phyloP scores from a whole-genome alignment of 2,113 vertebrate species.

The Verasper variegatus region DNA sequence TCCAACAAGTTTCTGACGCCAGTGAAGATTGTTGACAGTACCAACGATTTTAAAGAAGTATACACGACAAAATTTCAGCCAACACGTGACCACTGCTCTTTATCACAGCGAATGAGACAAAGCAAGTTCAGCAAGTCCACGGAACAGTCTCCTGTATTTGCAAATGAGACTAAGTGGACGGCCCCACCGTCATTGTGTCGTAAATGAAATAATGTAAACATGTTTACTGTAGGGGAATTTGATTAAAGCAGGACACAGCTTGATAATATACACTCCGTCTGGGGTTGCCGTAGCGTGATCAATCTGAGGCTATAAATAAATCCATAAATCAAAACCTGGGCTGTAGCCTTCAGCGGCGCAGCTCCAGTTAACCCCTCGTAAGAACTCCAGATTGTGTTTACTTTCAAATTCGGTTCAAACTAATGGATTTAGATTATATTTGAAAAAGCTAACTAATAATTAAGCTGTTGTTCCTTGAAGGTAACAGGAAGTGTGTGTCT shows the following conservation, averaged over 20 bases:
- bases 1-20: too few relatives aligned
- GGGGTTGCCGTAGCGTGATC: not conserved
- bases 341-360: not conserved
- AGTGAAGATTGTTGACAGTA: too few relatives aligned
- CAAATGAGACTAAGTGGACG: not conserved
- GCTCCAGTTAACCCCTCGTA: not conserved
- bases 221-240: not conserved
- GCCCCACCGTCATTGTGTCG: not conserved
- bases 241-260: conserved; percentile 7
- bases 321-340: conserved; percentile 1
- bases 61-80: too few relatives aligned
- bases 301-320: not conserved
- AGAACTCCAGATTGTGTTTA: not conserved
- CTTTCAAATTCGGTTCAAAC: not conserved
- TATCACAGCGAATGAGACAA: not conserved
- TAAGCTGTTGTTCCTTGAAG: too few relatives aligned
- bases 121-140: not conserved
- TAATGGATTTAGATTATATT: not conserved
- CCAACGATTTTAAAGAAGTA: not conserved
- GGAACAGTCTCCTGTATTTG: not conserved
- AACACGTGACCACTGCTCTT: not conserved
- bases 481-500: too few relatives aligned
- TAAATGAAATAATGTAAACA: conserved; percentile 1
- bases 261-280: not conserved
- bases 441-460: too few relatives aligned